phyloP scores from a whole-genome alignment of 2,888 invertebrate genomes.

The Drosophila helvetica region DNA sequence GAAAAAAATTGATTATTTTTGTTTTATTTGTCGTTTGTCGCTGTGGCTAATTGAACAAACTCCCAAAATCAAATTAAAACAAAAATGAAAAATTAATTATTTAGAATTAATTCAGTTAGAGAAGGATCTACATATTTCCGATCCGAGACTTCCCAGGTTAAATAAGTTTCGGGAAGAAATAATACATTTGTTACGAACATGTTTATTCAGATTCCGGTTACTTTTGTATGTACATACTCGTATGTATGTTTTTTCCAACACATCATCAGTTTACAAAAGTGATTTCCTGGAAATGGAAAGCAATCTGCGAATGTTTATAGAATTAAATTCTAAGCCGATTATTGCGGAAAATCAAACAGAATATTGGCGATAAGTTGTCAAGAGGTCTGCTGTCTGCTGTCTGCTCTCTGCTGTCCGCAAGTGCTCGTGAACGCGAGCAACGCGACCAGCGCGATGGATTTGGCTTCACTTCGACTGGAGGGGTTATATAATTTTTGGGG shows the following conservation, averaged over 20 bases:
- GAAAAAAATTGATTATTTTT: too few species aligned
- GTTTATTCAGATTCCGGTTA: neutral
- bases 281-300: neutral
- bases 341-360: neutral
- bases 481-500: neutral
- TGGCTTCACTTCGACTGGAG: neutral
- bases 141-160: too few species aligned
- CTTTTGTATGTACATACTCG: too few species aligned
- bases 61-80: too few species aligned
- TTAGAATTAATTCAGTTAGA: too few species aligned
- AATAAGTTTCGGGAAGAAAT: too few species aligned
- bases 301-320: neutral
- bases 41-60: too few species aligned
- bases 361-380: neutral
- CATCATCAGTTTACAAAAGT: neutral
- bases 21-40: too few species aligned
- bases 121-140: too few species aligned
- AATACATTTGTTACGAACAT: neutral
- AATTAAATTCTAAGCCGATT: neutral
- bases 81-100: too few species aligned
- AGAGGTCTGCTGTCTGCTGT: too few species aligned
- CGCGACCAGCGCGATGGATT: neutral
- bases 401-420: neutral
- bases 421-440: neutral
- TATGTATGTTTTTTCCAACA: neutral